phyloP scores from a whole-genome alignment of 2,113 vertebrate genomes.

The Eidolon helvum region DNA sequence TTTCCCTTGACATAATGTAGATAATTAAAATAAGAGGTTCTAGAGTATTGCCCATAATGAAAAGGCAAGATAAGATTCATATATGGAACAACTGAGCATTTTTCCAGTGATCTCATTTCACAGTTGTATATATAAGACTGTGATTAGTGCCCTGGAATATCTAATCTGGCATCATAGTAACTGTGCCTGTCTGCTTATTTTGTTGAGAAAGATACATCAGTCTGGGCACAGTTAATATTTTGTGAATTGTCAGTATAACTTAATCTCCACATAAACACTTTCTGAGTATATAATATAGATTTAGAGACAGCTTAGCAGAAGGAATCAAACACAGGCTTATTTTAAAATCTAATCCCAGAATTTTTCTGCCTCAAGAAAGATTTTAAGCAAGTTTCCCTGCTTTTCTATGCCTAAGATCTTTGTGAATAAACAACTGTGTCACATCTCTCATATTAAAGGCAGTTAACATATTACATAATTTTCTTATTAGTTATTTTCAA shows the following conservation, averaged over 20 bases:
- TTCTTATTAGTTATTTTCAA: background rate
- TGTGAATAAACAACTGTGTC: background rate
- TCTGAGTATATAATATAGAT: background rate
- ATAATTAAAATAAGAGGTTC: background rate
- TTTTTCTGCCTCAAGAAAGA: background rate
- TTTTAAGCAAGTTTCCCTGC: background rate
- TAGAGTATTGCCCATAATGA: background rate
- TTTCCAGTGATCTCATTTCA: background rate
- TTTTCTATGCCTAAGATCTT: background rate
- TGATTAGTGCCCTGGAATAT: background rate
- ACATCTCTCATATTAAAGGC: background rate
- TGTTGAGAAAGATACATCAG: background rate
- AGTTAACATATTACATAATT: background rate
- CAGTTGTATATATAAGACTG: background rate
- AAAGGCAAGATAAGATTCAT: background rate
- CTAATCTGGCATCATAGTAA: background rate
- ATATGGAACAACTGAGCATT: background rate
- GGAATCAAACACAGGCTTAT: background rate
- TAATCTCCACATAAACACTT: background rate
- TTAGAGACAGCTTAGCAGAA: background rate
- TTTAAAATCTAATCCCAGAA: background rate
- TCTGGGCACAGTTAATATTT: background rate
- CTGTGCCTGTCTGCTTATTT: background rate
- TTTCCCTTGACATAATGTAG: background rate
- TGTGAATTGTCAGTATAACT: background rate